Base-by-base conservation (phyloP, 2,888 invertebrate genomes). In the Pecten maximus region DNA sequence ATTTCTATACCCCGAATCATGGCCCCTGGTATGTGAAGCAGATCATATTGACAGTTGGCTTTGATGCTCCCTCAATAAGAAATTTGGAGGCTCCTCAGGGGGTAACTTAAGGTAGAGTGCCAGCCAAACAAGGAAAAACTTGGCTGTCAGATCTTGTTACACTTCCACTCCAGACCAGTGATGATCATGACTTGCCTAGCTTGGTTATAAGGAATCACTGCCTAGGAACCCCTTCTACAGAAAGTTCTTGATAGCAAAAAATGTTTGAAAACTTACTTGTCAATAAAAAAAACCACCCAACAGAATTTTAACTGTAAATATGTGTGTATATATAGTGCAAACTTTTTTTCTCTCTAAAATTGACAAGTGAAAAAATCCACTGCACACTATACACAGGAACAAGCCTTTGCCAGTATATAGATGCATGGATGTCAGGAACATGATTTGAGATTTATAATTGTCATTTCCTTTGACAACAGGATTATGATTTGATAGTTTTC, bases 41-140 rank as follows among this genome's bases (percentile, higher is more conserved):
- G 12, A 74, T 74, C 74, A 35, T 74, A 74, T 74, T 74, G 74
- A 74, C 74, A 74, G 28, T 74, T 23, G 35, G 74, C 74, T 23
- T 74, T 74, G 74, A 74, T 74, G 74, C 15, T 74, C 74, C 28
- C 19, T 19, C 28, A 74, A 74, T 74, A 74, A 74, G 19, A 8
- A 74, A 12, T 35, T 23, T 2, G 1, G 74, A 74, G 74, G 74
- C 74, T 74, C 74, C 74, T 10, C 28, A 74, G 28, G 74, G 60
- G 74, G 74, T 35, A 74, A 74, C 28, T 23, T 35, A 28, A 74
- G 28, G 74, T 8, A 35, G 28, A 35, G 74, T 28, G 74, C 74
- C 74, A 74, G 35, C 74, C 74, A 74, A 74, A 74, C 74, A 74
- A 74, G 74, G 74, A 74, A 74, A 74, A 74, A 74, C 74, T 74